phyloP scores from a whole-genome alignment of 2,797 vertebrate species.

The Eleutherodactylus coqui region DNA sequence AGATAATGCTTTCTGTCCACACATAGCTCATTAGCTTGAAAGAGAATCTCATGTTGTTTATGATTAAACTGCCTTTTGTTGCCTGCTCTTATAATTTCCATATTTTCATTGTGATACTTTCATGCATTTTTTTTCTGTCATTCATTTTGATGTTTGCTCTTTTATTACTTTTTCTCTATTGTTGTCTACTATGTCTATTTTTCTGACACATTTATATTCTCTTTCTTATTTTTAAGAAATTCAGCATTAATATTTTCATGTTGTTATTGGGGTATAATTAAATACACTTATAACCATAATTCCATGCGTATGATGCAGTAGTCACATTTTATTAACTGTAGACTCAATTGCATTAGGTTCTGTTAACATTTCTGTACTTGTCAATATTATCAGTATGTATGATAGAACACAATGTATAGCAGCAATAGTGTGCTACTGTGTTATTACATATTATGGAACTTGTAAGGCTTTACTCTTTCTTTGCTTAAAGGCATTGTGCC shows the following conservation, averaged over 20 bases:
- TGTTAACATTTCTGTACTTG: too few species aligned
- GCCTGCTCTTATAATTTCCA: slow-evolving; percentile 35
- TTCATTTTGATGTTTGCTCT: slow-evolving; percentile 42
- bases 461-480: too few species aligned
- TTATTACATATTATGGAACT: too few species aligned
- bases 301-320: too few species aligned
- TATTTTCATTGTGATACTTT: slow-evolving; percentile 15
- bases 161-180: slow-evolving; percentile 45
- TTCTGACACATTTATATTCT: neutral
- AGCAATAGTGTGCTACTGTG: too few species aligned
- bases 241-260: slow-evolving; percentile 12
- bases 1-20: slow-evolving; percentile 22
- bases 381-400: too few species aligned
- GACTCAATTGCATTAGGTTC: too few species aligned
- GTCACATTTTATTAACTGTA: too few species aligned
- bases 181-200: slow-evolving; percentile 2
- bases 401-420: too few species aligned
- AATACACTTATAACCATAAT: too few species aligned
- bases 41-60: slow-evolving; percentile 29
- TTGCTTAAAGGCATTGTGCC: too few species aligned
- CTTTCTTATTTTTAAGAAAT: neutral
- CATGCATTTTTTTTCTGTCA: neutral
- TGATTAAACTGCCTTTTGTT: slow-evolving; percentile 35
- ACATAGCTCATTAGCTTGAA: slow-evolving; percentile 15
- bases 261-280: neutral